Conservation (phyloP, 2,888 invertebrate genomes). For the Parnassius apollo region DNA sequence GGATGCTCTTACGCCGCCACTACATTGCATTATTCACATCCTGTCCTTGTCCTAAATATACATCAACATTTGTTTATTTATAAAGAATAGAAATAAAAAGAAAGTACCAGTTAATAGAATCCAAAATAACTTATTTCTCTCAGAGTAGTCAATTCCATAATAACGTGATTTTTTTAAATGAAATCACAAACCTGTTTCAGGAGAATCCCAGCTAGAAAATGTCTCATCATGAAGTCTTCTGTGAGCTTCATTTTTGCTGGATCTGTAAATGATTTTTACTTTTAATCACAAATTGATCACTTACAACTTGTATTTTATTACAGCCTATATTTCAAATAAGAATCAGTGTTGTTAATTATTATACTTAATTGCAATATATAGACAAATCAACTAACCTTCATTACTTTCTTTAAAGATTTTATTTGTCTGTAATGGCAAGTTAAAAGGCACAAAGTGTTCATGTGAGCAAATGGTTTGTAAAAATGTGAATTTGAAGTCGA, state of each 20-base stretch:
- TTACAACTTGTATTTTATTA: not conserved
- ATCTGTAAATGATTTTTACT: constrained; percentile 53
- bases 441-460: constrained; percentile 96
- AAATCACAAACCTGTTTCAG: constrained; percentile 83
- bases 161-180: too few species aligned
- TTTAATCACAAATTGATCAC: not conserved
- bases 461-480: constrained; percentile 95
- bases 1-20: too few species aligned
- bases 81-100: too few species aligned
- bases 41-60: too few species aligned
- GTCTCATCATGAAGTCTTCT: constrained; percentile 93
- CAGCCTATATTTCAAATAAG: too few species aligned
- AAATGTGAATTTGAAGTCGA: constrained; percentile 96
- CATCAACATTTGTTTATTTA: too few species aligned
- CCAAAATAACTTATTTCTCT: too few species aligned
- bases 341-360: too few species aligned
- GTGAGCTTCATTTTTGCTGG: constrained; percentile 81
- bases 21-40: too few species aligned
- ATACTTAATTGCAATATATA: too few species aligned
- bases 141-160: too few species aligned
- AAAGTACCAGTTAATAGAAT: too few species aligned
- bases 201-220: constrained; percentile 93
- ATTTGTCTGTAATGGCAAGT: constrained; percentile 90
- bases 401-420: constrained; percentile 60
- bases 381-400: constrained; percentile 49